A percentile compares a stretch with the other conserved stretches of the same genome.
These are phyloP conservation scores for Drosophila percnosoma DNA, from an alignment of 2,888 invertebrate genomes.

Conservation along the genomic window DNA sequence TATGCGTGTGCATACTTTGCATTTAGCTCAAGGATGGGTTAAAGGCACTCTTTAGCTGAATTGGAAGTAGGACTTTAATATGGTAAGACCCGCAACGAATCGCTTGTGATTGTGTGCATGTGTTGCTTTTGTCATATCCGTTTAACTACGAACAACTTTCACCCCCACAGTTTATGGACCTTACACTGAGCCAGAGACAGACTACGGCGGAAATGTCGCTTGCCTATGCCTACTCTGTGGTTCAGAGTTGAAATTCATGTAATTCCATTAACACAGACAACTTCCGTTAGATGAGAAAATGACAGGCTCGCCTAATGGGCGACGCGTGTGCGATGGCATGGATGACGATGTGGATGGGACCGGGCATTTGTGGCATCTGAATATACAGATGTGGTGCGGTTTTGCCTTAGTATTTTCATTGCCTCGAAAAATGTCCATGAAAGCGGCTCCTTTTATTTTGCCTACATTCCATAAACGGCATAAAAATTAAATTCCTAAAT, in stretches of 20 bases:
- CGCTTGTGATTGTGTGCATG: conserved; percentile 13
- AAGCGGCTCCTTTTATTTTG: conserved; percentile 14
- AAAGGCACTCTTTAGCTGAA: conserved; percentile 8
- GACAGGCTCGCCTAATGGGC: conserved; percentile 70
- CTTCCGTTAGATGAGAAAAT: conserved; percentile 72
- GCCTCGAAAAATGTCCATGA: conserved; percentile 13
- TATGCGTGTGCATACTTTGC: conserved; percentile 16
- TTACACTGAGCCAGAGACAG: conserved; percentile 10
- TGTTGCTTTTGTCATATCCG: conserved; percentile 60
- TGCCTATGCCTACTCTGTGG: conserved; percentile 54
- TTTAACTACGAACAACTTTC: conserved; percentile 48
- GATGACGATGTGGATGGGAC: conserved; percentile 22
- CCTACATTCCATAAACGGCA: conserved; percentile 19
- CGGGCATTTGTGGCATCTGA: conserved; percentile 38
- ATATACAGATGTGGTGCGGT: conserved; percentile 21
- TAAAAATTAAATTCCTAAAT: conserved; percentile 66
- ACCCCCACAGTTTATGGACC: conserved; percentile 54
- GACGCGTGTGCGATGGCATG: conserved; percentile 42
- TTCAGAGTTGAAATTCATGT: conserved; percentile 77
- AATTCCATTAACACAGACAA: conserved; percentile 78
- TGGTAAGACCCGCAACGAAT: conserved; percentile 21
- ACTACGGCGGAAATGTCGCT: conserved; percentile 48
- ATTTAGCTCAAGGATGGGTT: background rate
- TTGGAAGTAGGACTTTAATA: conserved; percentile 24
- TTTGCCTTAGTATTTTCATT: conserved; percentile 16